Evolutionary conservation across 2,797 vertebrate species (phyloP), one percentile per base, ranked within the genome.

Genomic region (Ctenochaetus hawaiiensis): DNA sequence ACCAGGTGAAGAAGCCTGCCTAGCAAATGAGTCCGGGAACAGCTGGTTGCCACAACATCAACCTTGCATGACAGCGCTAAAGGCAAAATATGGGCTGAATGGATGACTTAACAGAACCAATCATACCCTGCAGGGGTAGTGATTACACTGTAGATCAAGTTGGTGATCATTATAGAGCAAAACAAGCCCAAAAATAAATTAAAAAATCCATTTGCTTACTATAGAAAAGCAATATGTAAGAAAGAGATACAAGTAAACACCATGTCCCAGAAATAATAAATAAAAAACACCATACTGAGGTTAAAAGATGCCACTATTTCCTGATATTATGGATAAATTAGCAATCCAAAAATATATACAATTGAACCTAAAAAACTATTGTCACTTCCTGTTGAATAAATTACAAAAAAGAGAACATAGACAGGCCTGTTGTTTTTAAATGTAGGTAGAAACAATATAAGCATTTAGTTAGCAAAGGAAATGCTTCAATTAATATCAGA

Each of bases 11-110:
- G 44, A 51, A 64, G 52, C 67, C 80, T 82, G 73, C 68, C 75
- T 76, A 78, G 43, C 79, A 83, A 78, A 80, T 75, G 72, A 87
- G 34, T 67, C 2, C 39, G 41, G 39, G 63, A 75, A 49, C 60
- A 67, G 30, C 59, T 65, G 78, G 85, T 91, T 92, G 72, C 83
- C 65, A 89, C 81, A 85, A 77, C 75, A 86, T 68, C 47, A 62
- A 63, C 51, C 26, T 17, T 18, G 52, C 67, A 70, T 39, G 58
- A 68, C 23, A 22, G 57, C 8, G 22, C 14, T 12, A 10, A 52
- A 39, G 34, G 34, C 22, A 23, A 23, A 56, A 18, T 34, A 12
- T n/a, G 17, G 13, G n/a, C 17, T 49, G 23, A 23, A 26, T 59
- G n/a, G 47, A 66, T 43, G 23, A 66, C 2, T 23, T 11, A 20